Percentiles rank a stretch among this genome's conserved stretches.
These are phyloP conservation scores for Spialia ferax DNA, from an alignment of 2,888 invertebrate species.

Conservation along the genomic window DNA sequence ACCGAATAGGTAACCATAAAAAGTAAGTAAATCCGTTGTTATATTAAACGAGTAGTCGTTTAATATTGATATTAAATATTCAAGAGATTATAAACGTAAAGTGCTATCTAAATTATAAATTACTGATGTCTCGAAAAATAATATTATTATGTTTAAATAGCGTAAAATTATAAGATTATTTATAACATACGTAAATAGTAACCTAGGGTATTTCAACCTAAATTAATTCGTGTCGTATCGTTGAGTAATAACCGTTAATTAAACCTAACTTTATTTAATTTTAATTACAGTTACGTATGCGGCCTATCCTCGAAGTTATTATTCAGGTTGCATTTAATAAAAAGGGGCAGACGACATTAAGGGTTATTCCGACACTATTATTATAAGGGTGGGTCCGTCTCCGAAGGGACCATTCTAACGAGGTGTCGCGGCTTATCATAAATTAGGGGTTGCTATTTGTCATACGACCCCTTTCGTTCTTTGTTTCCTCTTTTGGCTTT, in stretches of 20 bases:
- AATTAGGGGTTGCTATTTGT: slow-evolving; percentile 30
- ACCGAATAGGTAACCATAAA: too few species aligned
- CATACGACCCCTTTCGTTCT: slow-evolving; percentile 16
- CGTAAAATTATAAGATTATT: too few species aligned
- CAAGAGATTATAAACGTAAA: too few species aligned
- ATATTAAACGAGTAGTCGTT: too few species aligned
- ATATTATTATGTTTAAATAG: too few species aligned
- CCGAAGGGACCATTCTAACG: slow-evolving; percentile 22
- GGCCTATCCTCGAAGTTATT: background rate
- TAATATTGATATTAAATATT: too few species aligned
- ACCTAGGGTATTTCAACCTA: background rate
- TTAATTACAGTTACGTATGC: background rate
- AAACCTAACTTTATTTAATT: background rate
- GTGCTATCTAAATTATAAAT: too few species aligned
- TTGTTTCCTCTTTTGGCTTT: slow-evolving; percentile 11
- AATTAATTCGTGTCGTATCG: background rate
- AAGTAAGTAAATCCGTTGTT: too few species aligned
- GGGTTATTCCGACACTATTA: slow-evolving; percentile 21
- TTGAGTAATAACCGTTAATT: background rate
- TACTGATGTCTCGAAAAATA: too few species aligned
- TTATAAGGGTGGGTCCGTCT: slow-evolving; percentile 15
- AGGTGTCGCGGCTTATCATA: slow-evolving; percentile 35
- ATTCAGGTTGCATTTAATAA: slow-evolving; percentile 3
- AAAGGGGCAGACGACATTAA: background rate
- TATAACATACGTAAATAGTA: too few species aligned